Base-by-base conservation (phyloP, 2,888 invertebrate genomes). In the Arenicola marina region DNA sequence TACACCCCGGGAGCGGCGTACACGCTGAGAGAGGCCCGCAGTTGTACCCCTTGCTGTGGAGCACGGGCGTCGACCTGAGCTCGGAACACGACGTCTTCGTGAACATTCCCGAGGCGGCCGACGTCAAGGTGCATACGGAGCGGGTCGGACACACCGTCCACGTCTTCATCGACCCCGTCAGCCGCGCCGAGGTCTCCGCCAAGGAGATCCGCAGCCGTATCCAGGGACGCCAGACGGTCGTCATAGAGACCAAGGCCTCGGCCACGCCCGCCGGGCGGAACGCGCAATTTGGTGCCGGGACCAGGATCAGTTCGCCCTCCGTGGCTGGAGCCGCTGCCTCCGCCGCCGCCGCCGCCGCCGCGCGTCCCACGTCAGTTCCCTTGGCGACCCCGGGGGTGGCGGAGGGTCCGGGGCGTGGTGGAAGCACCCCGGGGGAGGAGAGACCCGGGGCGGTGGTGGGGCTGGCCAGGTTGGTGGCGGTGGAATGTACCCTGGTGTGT, bases 131-230 rank as follows among this genome's bases (percentile, higher is more conserved):
- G 2, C 77, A 80, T 55, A 76, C 84, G 2, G 79, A 83, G 63
- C 73, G 75, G 34, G 72, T 79, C 38, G 82, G 83, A 28, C 80
- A 75, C 59, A 63, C 59, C 0, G 56, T 48, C 11, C 66, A 67
- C 24, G 56, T 72, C 11, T 61, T 28, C 56, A 71, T 86, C 51
- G 83, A 84, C 62, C 80, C 84, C 18, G 88, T 89, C 57, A 89
- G 88, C 56, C 87, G 89, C 74, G 87, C 89, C 63, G 92, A 93
- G 79, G 88, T 93, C 68, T 91, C 91, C 4, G 92, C 92, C 2
- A 89, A 89, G 70, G 92, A 92, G 74, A 91, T 93, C 29, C 86
- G 92, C 69, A 88, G 88, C 48, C 87, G 92, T 51, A 86, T 92
- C 31, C 63, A 78, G 68, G 66, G 77, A 1, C 70, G 71, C 33